Evolutionary conservation across 2,888 invertebrate genomes (phyloP), one percentile per base, ranked within the genome.

Genomic region (Idaea dimidiata): DNA sequence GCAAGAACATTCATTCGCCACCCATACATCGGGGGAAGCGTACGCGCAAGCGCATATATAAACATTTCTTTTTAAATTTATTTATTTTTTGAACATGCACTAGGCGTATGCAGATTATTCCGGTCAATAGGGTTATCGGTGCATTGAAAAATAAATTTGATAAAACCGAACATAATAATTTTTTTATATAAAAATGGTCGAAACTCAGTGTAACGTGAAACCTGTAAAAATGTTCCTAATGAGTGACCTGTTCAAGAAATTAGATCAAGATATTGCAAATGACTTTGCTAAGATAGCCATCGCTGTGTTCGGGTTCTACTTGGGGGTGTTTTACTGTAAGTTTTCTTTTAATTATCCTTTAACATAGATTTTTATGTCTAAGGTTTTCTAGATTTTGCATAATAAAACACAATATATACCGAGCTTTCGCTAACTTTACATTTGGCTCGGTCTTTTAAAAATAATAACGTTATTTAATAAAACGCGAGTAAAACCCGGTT

Each of bases 221-320:
- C 82, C 83, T 59, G 83, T 86, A 72, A 91, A 87, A 80, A 84
- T 87, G 68, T 89, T 85, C 88, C 90, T 91, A 79, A 91, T 91
- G 91, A 91, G 91, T 86, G 90, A 91, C 74, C 69, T 91, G 59
- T 78, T 90, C 77, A 89, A 88, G 76, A 91, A 85, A 70, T 86
- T 90, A 58, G 85, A 90, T 71, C 78, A 83, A 57, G 87, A 89
- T 54, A 81, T 84, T 1, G 85, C 83, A 17, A 88, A 86, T 70
- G 90, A 91, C 75, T 80, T 87, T 66, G 84, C 88, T 53, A 87
- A 91, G 71, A 73, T 89, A 18, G 81, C 81, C 3, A 78, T 89
- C 6, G 87, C 85, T 1, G 78, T 88, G 57, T 82, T 78, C 62
- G 91, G 91, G 17, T 86, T 91, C 74, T 91, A 90, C 71, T 74